Percentiles rank a stretch among this genome's conserved stretches.
phyloP scores from a whole-genome alignment of 2,113 vertebrate species.

The Oxygymnocypris stewartii region DNA sequence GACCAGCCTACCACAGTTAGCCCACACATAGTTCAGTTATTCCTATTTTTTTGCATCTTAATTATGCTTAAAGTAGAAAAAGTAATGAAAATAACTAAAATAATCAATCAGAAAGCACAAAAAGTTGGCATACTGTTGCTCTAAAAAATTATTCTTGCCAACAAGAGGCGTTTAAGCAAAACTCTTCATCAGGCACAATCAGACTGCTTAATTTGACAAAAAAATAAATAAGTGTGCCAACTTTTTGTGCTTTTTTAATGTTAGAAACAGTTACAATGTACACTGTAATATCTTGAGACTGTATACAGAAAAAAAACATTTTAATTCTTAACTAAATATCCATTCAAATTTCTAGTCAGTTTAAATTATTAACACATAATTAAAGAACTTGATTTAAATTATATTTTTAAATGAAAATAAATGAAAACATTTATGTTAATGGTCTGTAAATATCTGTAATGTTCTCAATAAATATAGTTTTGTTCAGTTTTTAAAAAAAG shows the following conservation, averaged over 20 bases:
- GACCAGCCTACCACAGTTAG: slow-evolving; percentile 47
- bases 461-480: neutral
- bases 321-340: neutral
- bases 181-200: neutral
- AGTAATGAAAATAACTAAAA: slow-evolving; percentile 13
- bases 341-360: neutral
- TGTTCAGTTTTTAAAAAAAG: neutral
- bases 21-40: slow-evolving; percentile 20
- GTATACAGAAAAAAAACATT: neutral
- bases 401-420: neutral
- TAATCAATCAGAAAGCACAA: slow-evolving; percentile 16
- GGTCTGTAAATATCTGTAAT: neutral
- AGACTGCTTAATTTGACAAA: slow-evolving; percentile 2
- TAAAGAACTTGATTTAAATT: neutral
- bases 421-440: too few relatives aligned
- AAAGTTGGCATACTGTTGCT: neutral
- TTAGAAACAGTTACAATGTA: neutral
- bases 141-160: neutral
- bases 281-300: neutral
- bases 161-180: neutral
- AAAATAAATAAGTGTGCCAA: neutral
- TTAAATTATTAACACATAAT: neutral
- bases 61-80: neutral
- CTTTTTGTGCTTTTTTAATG: neutral
- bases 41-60: slow-evolving; percentile 23